phyloP scores from a whole-genome alignment of 2,113 vertebrate species.

The Anguilla rostrata region DNA sequence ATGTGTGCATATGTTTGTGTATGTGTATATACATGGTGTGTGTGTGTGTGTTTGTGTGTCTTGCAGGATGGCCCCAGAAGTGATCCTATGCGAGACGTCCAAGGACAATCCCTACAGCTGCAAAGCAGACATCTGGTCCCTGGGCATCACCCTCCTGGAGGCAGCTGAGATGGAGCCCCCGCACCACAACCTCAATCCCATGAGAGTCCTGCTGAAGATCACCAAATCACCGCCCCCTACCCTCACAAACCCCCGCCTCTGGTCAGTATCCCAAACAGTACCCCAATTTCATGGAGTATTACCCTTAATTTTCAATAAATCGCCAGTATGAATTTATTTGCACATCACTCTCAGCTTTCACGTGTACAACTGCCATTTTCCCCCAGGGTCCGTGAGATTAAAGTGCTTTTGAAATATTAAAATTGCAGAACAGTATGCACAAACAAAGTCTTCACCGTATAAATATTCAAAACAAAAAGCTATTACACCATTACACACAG shows the following conservation, averaged over 20 bases:
- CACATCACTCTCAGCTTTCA: not conserved
- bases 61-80: conserved; percentile 72
- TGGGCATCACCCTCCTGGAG: conserved; percentile 72
- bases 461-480: no score
- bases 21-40: not conserved
- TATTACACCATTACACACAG: no score
- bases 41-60: not conserved
- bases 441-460: not conserved
- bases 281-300: not conserved
- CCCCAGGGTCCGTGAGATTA: not conserved
- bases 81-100: conserved; percentile 68
- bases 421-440: not conserved
- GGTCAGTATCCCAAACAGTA: conserved; percentile 41
- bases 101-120: conserved; percentile 67
- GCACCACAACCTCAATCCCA: conserved; percentile 69
- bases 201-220: conserved; percentile 68
- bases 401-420: not conserved
- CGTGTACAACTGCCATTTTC: not conserved
- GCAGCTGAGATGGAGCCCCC: conserved; percentile 71
- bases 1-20: not conserved
- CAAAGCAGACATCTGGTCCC: conserved; percentile 71
- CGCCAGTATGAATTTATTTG: not conserved
- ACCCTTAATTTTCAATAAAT: not conserved
- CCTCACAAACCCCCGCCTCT: conserved; percentile 53
- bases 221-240: conserved; percentile 63